phyloP scores from a whole-genome alignment of 1,140 invertebrate species.

The Ceratoteleas bidentatus region DNA sequence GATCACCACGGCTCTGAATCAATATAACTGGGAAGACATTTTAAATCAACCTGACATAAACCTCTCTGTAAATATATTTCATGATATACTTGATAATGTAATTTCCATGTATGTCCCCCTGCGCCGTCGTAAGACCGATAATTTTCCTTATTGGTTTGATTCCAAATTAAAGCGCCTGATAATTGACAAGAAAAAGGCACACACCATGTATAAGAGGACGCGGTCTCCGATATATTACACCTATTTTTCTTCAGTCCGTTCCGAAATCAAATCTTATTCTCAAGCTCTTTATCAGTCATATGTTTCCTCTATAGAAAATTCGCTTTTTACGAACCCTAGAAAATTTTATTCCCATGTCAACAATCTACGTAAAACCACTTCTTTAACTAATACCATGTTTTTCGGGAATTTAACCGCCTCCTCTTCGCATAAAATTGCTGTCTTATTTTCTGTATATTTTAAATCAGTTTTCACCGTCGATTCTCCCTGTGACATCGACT shows the following conservation, averaged over 20 bases:
- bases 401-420: too few species aligned
- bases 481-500: too few species aligned
- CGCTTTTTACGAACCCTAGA: too few species aligned
- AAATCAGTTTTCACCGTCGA: too few species aligned
- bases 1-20: neutral
- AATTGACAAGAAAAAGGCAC: slow-evolving; percentile 7
- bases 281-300: neutral
- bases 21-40: neutral
- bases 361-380: too few species aligned
- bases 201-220: neutral
- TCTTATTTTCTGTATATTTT: too few species aligned
- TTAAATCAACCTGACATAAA: neutral
- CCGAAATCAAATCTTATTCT: neutral
- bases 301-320: neutral
- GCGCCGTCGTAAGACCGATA: neutral
- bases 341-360: too few species aligned
- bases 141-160: slow-evolving; percentile 10
- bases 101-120: neutral
- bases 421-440: too few species aligned
- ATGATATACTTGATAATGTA: neutral
- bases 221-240: neutral
- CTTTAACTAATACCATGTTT: too few species aligned
- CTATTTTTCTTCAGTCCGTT: neutral
- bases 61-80: neutral
- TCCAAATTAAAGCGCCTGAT: neutral